Percentiles rank a stretch among this genome's conserved stretches.
phyloP scores from a whole-genome alignment of 1,140 invertebrate genomes.

The Atta colombica region DNA sequence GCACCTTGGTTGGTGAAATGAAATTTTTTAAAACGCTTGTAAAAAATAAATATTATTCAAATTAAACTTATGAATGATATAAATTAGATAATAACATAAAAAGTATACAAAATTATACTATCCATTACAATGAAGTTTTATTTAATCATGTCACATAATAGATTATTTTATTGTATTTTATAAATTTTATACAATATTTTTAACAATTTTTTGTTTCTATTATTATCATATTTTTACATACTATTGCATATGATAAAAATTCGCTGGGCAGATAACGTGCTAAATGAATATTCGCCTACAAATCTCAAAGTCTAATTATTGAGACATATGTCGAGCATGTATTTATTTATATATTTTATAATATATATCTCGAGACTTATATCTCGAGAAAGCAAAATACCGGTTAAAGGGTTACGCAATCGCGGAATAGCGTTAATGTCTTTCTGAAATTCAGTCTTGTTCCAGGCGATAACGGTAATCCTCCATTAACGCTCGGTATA shows the following conservation, averaged over 20 bases:
- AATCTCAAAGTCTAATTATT: neutral
- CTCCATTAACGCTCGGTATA: neutral
- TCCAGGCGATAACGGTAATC: neutral
- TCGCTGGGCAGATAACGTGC: neutral
- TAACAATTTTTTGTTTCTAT: too few species aligned
- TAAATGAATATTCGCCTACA: neutral
- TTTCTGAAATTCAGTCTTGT: constrained; percentile 51
- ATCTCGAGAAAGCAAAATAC: neutral
- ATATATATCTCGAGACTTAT: constrained; percentile 32
- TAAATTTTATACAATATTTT: neutral
- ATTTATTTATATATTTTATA: constrained; percentile 39
- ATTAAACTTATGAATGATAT: neutral
- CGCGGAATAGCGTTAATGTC: constrained; percentile 19
- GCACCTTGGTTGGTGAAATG: neutral
- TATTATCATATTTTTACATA: too few species aligned
- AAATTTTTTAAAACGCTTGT: neutral
- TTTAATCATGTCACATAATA: neutral
- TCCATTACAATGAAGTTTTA: too few species aligned
- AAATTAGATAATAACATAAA: neutral
- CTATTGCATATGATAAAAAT: neutral
- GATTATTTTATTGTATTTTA: neutral
- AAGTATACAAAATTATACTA: too few species aligned
- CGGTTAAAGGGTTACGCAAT: constrained; percentile 37
- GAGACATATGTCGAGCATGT: neutral
- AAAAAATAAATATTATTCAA: neutral